These are phyloP conservation scores for Neodiprion fabricii DNA, from an alignment of 1,140 invertebrate genomes.

Conservation along the genomic window DNA sequence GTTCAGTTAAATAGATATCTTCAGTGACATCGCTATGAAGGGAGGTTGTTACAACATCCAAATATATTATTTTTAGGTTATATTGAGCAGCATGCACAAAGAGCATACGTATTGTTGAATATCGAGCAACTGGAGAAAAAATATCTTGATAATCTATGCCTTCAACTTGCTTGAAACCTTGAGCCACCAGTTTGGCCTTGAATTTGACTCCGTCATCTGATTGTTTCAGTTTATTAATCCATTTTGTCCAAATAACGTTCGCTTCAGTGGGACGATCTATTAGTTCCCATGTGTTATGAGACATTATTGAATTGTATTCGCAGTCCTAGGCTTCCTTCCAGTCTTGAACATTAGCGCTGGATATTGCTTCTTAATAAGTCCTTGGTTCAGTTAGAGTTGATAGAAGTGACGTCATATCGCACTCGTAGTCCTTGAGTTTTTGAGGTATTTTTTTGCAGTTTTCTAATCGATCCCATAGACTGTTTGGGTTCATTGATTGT, in stretches of 20 bases:
- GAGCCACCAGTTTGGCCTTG: slow-evolving; percentile 32
- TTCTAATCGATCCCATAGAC: neutral
- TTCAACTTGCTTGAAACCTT: slow-evolving; percentile 20
- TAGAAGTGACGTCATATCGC: neutral
- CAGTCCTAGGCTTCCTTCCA: slow-evolving; percentile 41
- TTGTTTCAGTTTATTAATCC: slow-evolving; percentile 41
- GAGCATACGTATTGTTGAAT: slow-evolving; percentile 19
- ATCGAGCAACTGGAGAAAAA: slow-evolving; percentile 31
- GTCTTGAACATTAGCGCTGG: slow-evolving; percentile 33
- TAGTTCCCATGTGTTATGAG: slow-evolving; percentile 45
- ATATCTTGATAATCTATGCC: slow-evolving; percentile 35
- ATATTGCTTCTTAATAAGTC: slow-evolving; percentile 28
- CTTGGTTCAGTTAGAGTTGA: neutral
- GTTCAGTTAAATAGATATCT: neutral
- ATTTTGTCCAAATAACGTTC: slow-evolving; percentile 45
- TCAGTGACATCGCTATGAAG: slow-evolving; percentile 35
- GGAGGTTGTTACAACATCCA: slow-evolving; percentile 31
- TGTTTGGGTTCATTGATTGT: neutral
- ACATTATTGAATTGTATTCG: slow-evolving; percentile 38
- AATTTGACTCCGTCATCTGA: neutral
- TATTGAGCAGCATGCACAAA: slow-evolving; percentile 12
- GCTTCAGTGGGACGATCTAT: slow-evolving; percentile 37
- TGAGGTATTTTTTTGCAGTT: neutral
- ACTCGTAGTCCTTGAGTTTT: neutral
- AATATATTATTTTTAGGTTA: slow-evolving; percentile 15